phyloP scores from a whole-genome alignment of 2,797 vertebrate genomes.

The Acipenser oxyrinchus region DNA sequence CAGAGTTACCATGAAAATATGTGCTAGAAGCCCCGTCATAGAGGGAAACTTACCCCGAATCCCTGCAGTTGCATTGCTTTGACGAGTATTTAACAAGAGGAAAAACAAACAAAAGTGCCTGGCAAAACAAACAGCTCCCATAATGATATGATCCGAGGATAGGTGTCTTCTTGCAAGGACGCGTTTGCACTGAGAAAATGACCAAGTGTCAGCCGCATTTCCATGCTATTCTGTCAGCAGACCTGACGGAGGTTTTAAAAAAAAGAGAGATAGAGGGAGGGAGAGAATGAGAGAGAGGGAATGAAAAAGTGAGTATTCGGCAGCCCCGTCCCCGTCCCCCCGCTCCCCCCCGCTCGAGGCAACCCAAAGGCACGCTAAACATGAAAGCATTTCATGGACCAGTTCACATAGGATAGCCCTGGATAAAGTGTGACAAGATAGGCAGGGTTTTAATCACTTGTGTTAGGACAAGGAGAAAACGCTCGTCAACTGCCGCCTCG shows the following conservation, averaged over 20 bases:
- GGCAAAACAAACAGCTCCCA: slow-evolving; percentile 62
- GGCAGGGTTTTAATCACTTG: too few relatives aligned
- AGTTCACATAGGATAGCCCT: neutral
- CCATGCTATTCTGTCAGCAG: slow-evolving; percentile 64
- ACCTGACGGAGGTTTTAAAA: slow-evolving; percentile 41
- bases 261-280: slow-evolving; percentile 14
- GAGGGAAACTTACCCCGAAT: slow-evolving; percentile 57
- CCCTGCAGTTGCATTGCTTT: slow-evolving; percentile 56
- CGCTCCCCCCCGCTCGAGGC: neutral
- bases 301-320: neutral
- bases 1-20: slow-evolving; percentile 17
- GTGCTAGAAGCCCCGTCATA: slow-evolving; percentile 41
- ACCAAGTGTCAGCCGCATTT: slow-evolving; percentile 65
- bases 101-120: slow-evolving; percentile 68
- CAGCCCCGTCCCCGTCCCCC: neutral
- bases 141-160: slow-evolving; percentile 60
- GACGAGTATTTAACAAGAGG: slow-evolving; percentile 68
- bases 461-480: too few relatives aligned
- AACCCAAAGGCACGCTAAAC: neutral
- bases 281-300: slow-evolving; percentile 16
- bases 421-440: neutral
- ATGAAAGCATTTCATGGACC: slow-evolving; percentile 3
- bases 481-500: too few relatives aligned
- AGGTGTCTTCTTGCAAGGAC: slow-evolving; percentile 57
- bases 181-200: slow-evolving; percentile 59